Percentiles rank a stretch among this genome's conserved stretches.
These are phyloP conservation scores for Mamestra configurata DNA, from an alignment of 1,140 invertebrate species.

Conservation along the genomic window DNA sequence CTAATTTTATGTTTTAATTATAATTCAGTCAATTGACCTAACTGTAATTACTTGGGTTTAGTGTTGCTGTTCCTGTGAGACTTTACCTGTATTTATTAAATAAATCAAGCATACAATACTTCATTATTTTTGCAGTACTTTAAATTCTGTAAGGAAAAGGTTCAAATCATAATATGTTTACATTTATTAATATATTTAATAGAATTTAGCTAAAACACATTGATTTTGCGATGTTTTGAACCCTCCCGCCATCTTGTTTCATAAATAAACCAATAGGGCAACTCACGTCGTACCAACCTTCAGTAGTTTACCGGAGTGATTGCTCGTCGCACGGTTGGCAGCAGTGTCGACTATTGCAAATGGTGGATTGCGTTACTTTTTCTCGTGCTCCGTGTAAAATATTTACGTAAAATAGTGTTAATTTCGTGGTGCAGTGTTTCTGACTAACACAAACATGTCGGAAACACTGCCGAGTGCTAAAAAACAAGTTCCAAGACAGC, in stretches of 20 bases:
- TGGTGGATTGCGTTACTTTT: constrained; percentile 88
- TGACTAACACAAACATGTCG: constrained; percentile 86
- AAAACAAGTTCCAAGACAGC: constrained; percentile 86
- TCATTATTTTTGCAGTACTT: neutral
- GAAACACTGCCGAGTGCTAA: constrained; percentile 87
- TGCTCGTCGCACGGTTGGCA: constrained; percentile 80
- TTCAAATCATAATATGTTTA: neutral
- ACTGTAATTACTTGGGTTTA: too few species aligned
- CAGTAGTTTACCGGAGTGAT: constrained; percentile 78
- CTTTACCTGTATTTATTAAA: neutral
- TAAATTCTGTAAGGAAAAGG: neutral
- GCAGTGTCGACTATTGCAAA: constrained; percentile 87
- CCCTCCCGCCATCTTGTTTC: constrained; percentile 66
- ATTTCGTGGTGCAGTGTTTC: constrained; percentile 85
- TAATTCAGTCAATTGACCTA: too few species aligned
- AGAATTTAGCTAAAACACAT: constrained; percentile 21
- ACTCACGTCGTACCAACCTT: constrained; percentile 72
- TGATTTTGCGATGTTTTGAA: constrained; percentile 75
- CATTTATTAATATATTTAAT: neutral
- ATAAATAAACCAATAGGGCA: constrained; percentile 82
- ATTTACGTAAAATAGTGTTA: constrained; percentile 88
- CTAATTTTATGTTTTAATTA: too few species aligned
- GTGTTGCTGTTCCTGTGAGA: too few species aligned
- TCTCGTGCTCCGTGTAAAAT: constrained; percentile 88
- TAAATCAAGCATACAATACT: neutral